Evolutionary conservation across 92 coral and sea anemone species (phyloP), one percentile per base, ranked within the genome.

Genomic region (Ricordea florida): DNA sequence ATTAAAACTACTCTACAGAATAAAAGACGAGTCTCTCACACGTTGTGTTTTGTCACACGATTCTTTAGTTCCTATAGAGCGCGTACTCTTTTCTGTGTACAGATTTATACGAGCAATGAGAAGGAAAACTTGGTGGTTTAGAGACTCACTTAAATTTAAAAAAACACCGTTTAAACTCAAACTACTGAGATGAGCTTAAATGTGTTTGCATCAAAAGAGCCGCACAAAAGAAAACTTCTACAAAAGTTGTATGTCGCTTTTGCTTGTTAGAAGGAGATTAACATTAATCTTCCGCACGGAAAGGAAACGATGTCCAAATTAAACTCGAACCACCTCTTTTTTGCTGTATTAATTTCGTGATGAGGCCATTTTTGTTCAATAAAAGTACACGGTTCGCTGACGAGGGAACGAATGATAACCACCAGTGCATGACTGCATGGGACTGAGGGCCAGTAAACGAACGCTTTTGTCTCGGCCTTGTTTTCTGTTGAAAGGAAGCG

Each of bases 221-320:
- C 31, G 17, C 77, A 52, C 77, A 70, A 70, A 69, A 48, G 24
- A 22, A 6, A 31, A 65, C 66, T 55, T 70, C n/a, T 40, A 70
- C 65, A 70, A 55, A 53, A 55, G 53, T 55, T 40, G 62, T 53
- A 26, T 26, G 46, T 28, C 64, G 53, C 46, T 55, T 40, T 21
- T 41, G 49, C 65, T 69, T 70, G 60, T 40, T 70, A 47, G 65
- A 29, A 4, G 30, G 34, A 40, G 77, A 70, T 70, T 70, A 70
- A 55, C 65, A 70, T 70, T 70, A 70, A 55, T 70, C 77, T 70
- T 40, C 40, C 18, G 65, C 77, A 70, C 77, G 77, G 77, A 55
- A 70, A 5, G 26, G 37, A 53, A 56, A 55, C 56, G 77, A 52
- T 17, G 38, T 22, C 30, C 53, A 53, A 40, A 53, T 69, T 27